Percentiles rank a stretch among this genome's conserved stretches.
Evolutionary conservation across 1,140 invertebrate genomes (phyloP).

Genomic region (Drosophila insularis): DNA sequence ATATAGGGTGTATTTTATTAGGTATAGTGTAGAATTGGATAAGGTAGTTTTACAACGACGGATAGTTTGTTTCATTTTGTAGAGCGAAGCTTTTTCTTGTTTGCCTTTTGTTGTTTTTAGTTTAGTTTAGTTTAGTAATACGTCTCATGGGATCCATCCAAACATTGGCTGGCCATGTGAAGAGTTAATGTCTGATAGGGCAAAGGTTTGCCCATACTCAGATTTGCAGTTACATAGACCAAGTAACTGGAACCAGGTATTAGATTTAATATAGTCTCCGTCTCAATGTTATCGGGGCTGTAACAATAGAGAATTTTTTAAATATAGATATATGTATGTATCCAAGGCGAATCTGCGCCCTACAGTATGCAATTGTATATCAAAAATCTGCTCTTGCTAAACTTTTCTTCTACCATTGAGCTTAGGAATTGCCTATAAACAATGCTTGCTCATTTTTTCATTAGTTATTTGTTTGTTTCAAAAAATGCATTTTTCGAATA

Average conservation of each 20-base stretch:
- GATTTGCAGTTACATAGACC: conserved; percentile 77
- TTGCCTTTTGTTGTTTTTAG: conserved; percentile 1
- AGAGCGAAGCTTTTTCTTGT: conserved; percentile 30
- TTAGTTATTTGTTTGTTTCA: too few species aligned
- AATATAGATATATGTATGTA: background rate
- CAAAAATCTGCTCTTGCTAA: too few species aligned
- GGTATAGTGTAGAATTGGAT: conserved; percentile 53
- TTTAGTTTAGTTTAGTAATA: conserved; percentile 56
- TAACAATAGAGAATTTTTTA: background rate
- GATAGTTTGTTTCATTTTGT: conserved; percentile 54
- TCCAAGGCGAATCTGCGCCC: too few species aligned
- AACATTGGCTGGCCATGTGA: conserved; percentile 68
- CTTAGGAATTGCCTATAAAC: too few species aligned
- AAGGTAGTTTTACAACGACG: conserved; percentile 79
- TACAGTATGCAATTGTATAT: too few species aligned
- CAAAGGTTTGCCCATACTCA: conserved; percentile 69
- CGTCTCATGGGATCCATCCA: conserved; percentile 65
- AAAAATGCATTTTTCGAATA: too few species aligned
- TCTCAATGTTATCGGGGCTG: conserved; percentile 64
- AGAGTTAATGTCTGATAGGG: conserved; percentile 76
- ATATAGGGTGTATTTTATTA: conserved; percentile 45
- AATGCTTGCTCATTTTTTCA: too few species aligned
- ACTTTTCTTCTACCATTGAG: too few species aligned
- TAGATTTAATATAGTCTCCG: conserved; percentile 70
- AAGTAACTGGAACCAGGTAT: conserved; percentile 73